These are phyloP conservation scores for Hemiscyllium ocellatum DNA, from an alignment of 2,113 vertebrate genomes.

Conservation along the genomic window DNA sequence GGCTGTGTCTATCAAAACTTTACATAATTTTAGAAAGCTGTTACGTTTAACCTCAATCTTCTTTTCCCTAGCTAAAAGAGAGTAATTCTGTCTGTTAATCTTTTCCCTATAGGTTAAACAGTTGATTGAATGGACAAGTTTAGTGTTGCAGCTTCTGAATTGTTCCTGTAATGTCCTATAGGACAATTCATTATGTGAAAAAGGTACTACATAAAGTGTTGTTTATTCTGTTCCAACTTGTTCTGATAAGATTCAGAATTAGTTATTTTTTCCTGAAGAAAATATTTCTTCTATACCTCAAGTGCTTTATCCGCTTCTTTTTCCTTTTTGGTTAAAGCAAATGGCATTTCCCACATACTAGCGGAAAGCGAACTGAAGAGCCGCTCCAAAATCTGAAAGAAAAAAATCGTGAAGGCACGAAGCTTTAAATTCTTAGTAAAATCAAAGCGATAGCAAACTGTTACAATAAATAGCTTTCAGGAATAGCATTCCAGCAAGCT, in stretches of 20 bases:
- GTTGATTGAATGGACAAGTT: background rate
- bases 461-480: no score
- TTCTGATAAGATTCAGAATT: slow-evolving; percentile 7
- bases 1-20: background rate
- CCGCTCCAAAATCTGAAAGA: slow-evolving; percentile 58
- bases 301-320: slow-evolving; percentile 46
- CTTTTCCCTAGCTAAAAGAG: background rate
- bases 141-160: background rate
- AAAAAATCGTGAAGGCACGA: background rate
- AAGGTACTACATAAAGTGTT: background rate
- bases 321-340: slow-evolving; percentile 46
- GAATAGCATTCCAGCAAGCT: no score
- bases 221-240: background rate
- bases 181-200: background rate
- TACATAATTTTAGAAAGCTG: background rate
- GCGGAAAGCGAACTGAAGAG: slow-evolving; percentile 61
- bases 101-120: background rate
- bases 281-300: slow-evolving; percentile 46
- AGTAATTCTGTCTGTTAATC: background rate
- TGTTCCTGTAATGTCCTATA: background rate
- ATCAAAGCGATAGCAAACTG: background rate
- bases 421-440: background rate
- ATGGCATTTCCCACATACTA: slow-evolving; percentile 68
- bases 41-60: background rate
- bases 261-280: background rate